Base-by-base conservation (phyloP, 2,888 invertebrate species). In the Lordiphosa andalusiaca region DNA sequence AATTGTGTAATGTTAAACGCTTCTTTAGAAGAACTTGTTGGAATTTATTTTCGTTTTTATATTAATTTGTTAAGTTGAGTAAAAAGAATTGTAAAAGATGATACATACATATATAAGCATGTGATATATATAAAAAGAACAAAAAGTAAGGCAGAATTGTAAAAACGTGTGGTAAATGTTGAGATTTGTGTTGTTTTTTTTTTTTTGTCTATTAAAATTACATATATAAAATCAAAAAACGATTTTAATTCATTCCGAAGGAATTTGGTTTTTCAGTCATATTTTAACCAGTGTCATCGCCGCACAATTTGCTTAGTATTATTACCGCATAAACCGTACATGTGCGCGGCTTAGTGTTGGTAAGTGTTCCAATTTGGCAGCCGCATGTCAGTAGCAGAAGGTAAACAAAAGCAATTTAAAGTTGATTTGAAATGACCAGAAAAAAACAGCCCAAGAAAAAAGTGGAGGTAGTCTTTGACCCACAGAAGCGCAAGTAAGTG, bases 401-500 rank as follows among this genome's bases (percentile, higher is more conserved):
- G 30, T 30, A 30, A 30, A 30, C 30, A 30, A 30, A 44, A 44
- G 13, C 16, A 62, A 62, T 50, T 35, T 35, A 0, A 6, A 46
- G 9, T 4, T 23, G 40, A 21, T 21, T 7, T 4, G 60, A 59
- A 67, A 87, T 87, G 87, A 62, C 74, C 9, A 73, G 85, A 2
- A 69, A 58, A 19, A 84, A 66, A 38, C 47, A 54, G 6, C 13
- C 65, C 63, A 60, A 86, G 54, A 80, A 74, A 51, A 87, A 86
- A 51, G 42, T 86, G 1, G 88, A 87, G 55, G 60, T 93, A 36
- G 91, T 92, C 0, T 93, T 93, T 66, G 92, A 93, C 86, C 91
- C 91, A 70, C 88, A 90, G 7, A 92, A 92, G 71, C 88, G 93
- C 86, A 91, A 90, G 93, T 93, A 89, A 88, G 84, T 85, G 33